Evolutionary conservation across 2,888 invertebrate genomes (phyloP), one percentile per base, ranked within the genome.

Genomic region (Desoria tigrina): DNA sequence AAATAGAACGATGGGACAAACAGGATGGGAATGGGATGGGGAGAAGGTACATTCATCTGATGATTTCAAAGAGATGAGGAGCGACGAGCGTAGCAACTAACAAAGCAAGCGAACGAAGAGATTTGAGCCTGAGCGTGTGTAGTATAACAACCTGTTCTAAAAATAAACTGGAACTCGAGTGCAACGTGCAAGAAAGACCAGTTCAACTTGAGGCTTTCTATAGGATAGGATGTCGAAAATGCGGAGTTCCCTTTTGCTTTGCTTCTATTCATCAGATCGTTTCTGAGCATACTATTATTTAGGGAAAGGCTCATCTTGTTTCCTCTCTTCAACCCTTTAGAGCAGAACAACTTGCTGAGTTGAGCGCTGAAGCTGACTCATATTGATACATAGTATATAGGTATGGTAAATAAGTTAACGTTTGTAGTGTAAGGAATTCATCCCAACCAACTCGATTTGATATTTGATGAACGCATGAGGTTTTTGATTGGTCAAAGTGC

Each of bases 131-230:
- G 58, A 58, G 58, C 58, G 58, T 58, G 58, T 58, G 58, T 58
- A 58, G 45, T 58, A 24, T 39, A 59, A 59, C 68, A 65, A 69
- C 69, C 69, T 66, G 66, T 65, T 65, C 69, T 69, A 69, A 69
- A 69, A 69, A 69, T 69, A 69, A 68, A 63, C 65, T 42, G 60
- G 60, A 66, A 63, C 54, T 63, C 63, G 62, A 60, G 54, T 65
- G 57, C 58, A 55, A 45, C 45, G 45, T 45, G 45, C 45, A 45
- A 45, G 45, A 53, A 65, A 50, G 59, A 54, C 23, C 49, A 63
- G 55, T 27, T 53, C 53, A 57, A 16, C 42, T 26, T 16, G 21
- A 57, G 26, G 21, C 57, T 57, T 57, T 42, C 18, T 42, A 23
- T 42, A n/a, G 18, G 27, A 54, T 18, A 18, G 37, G 14, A 24